Evolutionary conservation across 2,888 invertebrate species (phyloP).

Genomic region (Cosmia trapezina): DNA sequence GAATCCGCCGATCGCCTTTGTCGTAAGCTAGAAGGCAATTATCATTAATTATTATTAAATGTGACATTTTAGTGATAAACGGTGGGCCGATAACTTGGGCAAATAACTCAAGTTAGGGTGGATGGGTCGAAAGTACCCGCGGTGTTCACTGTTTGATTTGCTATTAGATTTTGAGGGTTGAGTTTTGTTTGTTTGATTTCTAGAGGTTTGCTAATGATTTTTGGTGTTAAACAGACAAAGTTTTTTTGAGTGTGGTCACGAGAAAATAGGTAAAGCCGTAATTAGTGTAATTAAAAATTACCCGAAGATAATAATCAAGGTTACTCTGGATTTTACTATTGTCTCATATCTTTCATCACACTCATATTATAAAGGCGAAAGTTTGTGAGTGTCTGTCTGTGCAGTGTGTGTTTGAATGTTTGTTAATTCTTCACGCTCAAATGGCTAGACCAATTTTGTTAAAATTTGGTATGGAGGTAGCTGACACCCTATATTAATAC

Average conservation of each 20-base stretch:
- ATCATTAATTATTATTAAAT: slow-evolving; percentile 91
- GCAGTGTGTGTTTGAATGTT: too few species aligned
- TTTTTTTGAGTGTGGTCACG: background rate
- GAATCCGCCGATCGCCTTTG: slow-evolving; percentile 90
- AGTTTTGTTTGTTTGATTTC: slow-evolving; percentile 64
- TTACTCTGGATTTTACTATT: too few species aligned
- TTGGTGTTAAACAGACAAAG: slow-evolving; percentile 18
- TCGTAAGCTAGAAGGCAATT: slow-evolving; percentile 89
- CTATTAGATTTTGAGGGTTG: slow-evolving; percentile 70
- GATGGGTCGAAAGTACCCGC: slow-evolving; percentile 68
- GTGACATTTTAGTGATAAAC: slow-evolving; percentile 88
- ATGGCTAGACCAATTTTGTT: too few species aligned
- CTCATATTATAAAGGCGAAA: too few species aligned
- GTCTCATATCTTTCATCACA: too few species aligned
- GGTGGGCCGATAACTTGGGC: slow-evolving; percentile 88
- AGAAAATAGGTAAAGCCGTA: too few species aligned
- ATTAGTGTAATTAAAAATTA: background rate
- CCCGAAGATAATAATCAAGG: too few species aligned
- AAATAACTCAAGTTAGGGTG: slow-evolving; percentile 85
- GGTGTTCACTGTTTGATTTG: slow-evolving; percentile 77
- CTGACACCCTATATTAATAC: too few species aligned
- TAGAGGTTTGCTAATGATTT: slow-evolving; percentile 41
- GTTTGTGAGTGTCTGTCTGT: too few species aligned
- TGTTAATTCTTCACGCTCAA: too few species aligned
- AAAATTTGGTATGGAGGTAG: too few species aligned